phyloP scores from a whole-genome alignment of 1,140 invertebrate species.

The Macrobrachium rosenbergii region DNA sequence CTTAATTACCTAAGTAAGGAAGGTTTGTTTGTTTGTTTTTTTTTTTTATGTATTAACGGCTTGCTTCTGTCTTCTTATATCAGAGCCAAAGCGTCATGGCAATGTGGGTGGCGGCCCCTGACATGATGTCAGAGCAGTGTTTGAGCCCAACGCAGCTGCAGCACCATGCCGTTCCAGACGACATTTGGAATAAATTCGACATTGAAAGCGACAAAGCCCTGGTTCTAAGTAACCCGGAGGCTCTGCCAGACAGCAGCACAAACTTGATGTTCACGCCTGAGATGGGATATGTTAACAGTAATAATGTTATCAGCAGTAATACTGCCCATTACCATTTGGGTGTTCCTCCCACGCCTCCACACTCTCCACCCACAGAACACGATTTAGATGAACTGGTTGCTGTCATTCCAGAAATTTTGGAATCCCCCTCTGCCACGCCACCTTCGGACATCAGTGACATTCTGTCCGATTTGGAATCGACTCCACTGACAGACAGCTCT shows the following conservation, averaged over 20 bases:
- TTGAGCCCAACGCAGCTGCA: constrained; percentile 9
- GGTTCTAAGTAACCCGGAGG: constrained; percentile 24
- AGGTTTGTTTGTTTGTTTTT: neutral
- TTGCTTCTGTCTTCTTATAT: neutral
- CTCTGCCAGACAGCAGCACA: neutral
- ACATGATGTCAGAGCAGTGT: constrained; percentile 32
- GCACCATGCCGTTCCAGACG: constrained; percentile 2
- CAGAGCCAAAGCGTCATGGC: neutral
- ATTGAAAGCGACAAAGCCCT: constrained; percentile 26
- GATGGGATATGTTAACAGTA: neutral
- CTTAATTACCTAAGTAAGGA: too few species aligned
- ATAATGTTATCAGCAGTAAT: too few species aligned
- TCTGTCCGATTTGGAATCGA: constrained; percentile 47
- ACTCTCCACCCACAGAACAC: constrained; percentile 55
- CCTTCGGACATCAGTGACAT: constrained; percentile 53
- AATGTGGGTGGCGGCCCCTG: constrained; percentile 11
- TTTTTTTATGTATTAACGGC: neutral
- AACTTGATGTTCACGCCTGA: neutral
- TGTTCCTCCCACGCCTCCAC: constrained; percentile 48
- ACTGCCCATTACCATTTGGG: neutral
- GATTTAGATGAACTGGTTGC: constrained; percentile 56
- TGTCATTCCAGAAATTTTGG: constrained; percentile 52
- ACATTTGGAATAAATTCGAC: constrained; percentile 46
- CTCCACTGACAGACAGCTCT: neutral
- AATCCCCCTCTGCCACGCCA: constrained; percentile 48